Evolutionary conservation across 2,888 invertebrate genomes (phyloP).

Genomic region (Polydesmus complanatus): DNA sequence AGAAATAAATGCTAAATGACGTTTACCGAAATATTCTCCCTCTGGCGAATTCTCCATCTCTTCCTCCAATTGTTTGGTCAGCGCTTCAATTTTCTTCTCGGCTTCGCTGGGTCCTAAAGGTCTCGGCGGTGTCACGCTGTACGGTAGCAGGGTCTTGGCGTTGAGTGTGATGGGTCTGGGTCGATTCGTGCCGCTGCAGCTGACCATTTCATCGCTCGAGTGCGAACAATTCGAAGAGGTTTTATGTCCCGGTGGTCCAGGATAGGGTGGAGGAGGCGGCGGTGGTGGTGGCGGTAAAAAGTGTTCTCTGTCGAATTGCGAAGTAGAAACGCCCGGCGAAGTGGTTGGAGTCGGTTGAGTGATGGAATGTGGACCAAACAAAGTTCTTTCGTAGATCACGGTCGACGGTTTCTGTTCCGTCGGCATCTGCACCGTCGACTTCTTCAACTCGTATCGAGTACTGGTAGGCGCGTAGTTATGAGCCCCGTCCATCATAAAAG

Average conservation of each 20-base stretch:
- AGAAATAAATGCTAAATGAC: too few species aligned
- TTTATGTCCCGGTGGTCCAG: slow-evolving; percentile 22
- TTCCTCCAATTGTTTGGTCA: slow-evolving; percentile 80
- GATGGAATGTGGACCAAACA: slow-evolving; percentile 11
- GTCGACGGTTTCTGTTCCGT: slow-evolving; percentile 13
- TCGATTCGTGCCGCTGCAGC: neutral
- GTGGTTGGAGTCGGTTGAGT: slow-evolving; percentile 16
- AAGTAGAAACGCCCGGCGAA: slow-evolving; percentile 25
- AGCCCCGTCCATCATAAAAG: neutral
- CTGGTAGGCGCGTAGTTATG: slow-evolving; percentile 1
- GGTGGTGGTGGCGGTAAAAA: slow-evolving; percentile 8
- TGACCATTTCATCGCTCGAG: neutral
- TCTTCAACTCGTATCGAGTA: slow-evolving; percentile 14
- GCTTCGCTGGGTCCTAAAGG: slow-evolving; percentile 79
- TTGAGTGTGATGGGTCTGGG: slow-evolving; percentile 17
- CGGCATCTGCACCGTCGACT: slow-evolving; percentile 12
- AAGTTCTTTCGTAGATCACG: slow-evolving; percentile 13
- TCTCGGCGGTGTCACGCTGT: slow-evolving; percentile 74
- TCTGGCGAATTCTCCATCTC: slow-evolving; percentile 91
- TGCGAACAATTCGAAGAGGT: neutral
- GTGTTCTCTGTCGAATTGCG: slow-evolving; percentile 22
- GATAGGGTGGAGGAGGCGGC: slow-evolving; percentile 20
- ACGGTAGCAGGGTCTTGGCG: slow-evolving; percentile 48
- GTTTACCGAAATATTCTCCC: slow-evolving; percentile 87
- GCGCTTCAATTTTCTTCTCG: slow-evolving; percentile 80